Evolutionary conservation across 2,888 invertebrate genomes (phyloP), one percentile per base, ranked within the genome.

Genomic region (Margaritifera margaritifera): DNA sequence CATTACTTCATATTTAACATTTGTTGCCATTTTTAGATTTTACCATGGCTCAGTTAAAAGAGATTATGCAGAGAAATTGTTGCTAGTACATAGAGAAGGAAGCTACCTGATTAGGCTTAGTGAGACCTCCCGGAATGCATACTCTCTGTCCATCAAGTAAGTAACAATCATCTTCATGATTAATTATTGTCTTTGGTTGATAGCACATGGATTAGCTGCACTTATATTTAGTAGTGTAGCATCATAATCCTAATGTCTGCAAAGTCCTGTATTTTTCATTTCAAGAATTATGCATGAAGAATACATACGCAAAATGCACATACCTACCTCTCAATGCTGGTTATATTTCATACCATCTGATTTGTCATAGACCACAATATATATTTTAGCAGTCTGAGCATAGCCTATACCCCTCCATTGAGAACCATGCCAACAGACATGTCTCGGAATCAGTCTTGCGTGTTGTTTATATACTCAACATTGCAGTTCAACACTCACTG

Each of bases 101-200:
- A 96, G 96, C 85, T 98, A 97, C 90, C 92, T 98, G 83, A 97
- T 98, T 69, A 92, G 98, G 82, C 96, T 96, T 89, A 97, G 97
- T 89, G 97, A 98, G 91, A 96, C 96, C 68, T 95, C 95, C 62
- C 95, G 95, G 89, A 94, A 95, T 88, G 97, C 97, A 91, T 98
- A 96, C 90, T 97, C 97, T 20, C 92, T 98, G 69, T 97, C 97
- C 80, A 92, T 98, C 82, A 98, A 98, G 98, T 98, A 92, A 93
- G 95, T 93, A 1, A 22, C 56, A 18, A 11, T 15, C n/a, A 64
- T 8, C 24, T 31, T 52, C 20, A 24, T 20, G 22, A n/a, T 20
- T 20, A 8, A 42, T 42, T 42, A 42, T 15, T 42, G 11, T 53
- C 31, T 2, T n/a, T 19, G 15, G 20, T 18, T 20, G 31, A 18